Evolutionary conservation across 2,888 invertebrate species (phyloP).

Genomic region (Synergus laeviventris): DNA sequence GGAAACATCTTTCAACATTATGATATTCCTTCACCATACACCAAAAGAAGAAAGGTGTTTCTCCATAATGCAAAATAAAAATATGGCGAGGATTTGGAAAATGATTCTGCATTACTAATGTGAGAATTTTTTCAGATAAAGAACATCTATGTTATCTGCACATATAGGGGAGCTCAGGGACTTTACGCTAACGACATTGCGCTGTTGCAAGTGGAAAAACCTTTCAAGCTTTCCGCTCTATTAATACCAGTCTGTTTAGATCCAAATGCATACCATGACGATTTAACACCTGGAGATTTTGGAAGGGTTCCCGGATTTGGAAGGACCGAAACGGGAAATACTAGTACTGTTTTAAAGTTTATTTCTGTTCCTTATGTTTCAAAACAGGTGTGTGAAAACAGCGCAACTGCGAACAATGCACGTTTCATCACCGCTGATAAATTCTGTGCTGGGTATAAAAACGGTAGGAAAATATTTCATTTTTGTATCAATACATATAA

Average conservation of each 20-base stretch:
- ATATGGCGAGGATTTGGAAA: not conserved
- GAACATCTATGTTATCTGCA: conserved; percentile 63
- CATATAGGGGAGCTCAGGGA: conserved; percentile 65
- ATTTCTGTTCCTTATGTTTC: conserved; percentile 68
- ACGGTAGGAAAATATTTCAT: conserved; percentile 63
- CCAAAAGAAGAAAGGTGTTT: conserved; percentile 60
- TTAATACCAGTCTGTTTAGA: conserved; percentile 69
- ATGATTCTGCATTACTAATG: not conserved
- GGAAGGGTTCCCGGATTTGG: conserved; percentile 74
- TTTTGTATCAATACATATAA: not conserved
- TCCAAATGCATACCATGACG: conserved; percentile 41
- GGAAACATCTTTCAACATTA: conserved; percentile 72
- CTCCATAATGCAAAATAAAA: conserved; percentile 1
- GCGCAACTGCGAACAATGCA: conserved; percentile 53
- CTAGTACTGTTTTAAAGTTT: conserved; percentile 66
- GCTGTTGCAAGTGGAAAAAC: conserved; percentile 60
- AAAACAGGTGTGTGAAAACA: conserved; percentile 59
- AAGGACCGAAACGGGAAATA: conserved; percentile 61
- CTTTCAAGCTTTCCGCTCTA: conserved; percentile 63
- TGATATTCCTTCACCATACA: conserved; percentile 51
- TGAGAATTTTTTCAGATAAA: conserved; percentile 62
- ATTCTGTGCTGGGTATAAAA: conserved; percentile 74
- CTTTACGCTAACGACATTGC: conserved; percentile 70
- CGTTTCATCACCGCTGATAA: conserved; percentile 70
- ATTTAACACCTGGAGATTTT: conserved; percentile 60